Percentiles rank a stretch among this genome's conserved stretches.
phyloP scores from a whole-genome alignment of 2,888 invertebrate species.

The Laspeyria flexula region DNA sequence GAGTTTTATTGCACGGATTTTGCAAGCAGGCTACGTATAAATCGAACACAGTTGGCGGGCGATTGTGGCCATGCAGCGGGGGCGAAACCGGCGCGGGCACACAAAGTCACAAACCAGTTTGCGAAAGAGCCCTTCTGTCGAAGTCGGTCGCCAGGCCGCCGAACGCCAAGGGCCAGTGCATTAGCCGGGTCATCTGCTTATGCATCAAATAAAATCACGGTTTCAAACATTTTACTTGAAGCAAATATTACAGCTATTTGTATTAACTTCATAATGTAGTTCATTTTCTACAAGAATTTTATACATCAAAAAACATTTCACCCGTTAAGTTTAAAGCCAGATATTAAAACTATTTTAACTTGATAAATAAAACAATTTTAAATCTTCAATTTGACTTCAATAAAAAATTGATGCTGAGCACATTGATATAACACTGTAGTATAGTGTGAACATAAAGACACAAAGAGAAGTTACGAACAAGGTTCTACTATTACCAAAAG shows the following conservation, averaged over 20 bases:
- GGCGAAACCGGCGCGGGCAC: conserved; percentile 54
- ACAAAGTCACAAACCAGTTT: conserved; percentile 76
- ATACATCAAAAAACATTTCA: too few species aligned
- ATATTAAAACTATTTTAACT: too few species aligned
- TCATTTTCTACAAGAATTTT: too few species aligned
- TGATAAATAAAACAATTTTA: too few species aligned
- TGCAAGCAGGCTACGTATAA: conserved; percentile 32
- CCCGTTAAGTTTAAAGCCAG: too few species aligned
- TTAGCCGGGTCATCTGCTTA: conserved; percentile 63
- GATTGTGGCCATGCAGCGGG: conserved; percentile 37
- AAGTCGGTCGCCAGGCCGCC: conserved; percentile 59
- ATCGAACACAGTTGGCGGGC: conserved; percentile 39
- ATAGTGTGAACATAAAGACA: neutral
- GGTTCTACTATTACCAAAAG: conserved; percentile 11
- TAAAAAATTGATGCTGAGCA: neutral
- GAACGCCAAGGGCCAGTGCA: conserved; percentile 55
- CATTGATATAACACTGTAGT: neutral
- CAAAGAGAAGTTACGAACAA: conserved; percentile 11
- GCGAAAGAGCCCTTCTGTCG: conserved; percentile 70
- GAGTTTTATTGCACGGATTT: conserved; percentile 33
- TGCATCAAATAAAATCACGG: conserved; percentile 51
- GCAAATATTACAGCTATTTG: neutral
- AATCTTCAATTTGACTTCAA: too few species aligned
- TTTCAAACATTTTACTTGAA: conserved; percentile 38
- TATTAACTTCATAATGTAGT: too few species aligned